Evolutionary conservation across 2,113 vertebrate genomes (phyloP).

Genomic region (Catagonus wagneri): DNA sequence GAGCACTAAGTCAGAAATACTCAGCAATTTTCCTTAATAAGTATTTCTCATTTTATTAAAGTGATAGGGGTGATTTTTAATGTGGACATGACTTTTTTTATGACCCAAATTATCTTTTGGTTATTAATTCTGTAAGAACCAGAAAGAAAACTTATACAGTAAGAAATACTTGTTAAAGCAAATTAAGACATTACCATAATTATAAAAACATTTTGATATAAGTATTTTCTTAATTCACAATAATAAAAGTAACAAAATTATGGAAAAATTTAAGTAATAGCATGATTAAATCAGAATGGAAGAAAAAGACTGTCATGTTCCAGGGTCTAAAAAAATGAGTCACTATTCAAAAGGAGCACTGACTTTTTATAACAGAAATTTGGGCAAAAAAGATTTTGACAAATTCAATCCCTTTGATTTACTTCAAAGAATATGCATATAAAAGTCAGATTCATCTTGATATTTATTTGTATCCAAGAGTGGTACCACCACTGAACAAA

Average conservation of each 20-base stretch:
- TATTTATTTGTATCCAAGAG: constrained; percentile 29
- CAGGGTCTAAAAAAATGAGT: constrained; percentile 84
- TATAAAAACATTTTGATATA: constrained; percentile 40
- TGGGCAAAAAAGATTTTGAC: constrained; percentile 32
- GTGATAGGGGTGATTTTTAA: constrained; percentile 31
- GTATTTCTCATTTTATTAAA: constrained; percentile 25
- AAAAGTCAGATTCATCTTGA: constrained; percentile 44
- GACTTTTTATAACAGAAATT: constrained; percentile 55
- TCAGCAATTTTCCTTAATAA: background rate
- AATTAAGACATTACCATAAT: background rate
- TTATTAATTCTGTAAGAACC: background rate
- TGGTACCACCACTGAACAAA: background rate
- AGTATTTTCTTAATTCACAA: constrained; percentile 55
- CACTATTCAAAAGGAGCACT: constrained; percentile 44
- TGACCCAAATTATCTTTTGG: constrained; percentile 24
- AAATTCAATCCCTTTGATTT: constrained; percentile 28
- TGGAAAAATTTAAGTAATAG: constrained; percentile 55
- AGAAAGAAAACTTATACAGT: background rate
- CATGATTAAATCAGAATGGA: constrained; percentile 75
- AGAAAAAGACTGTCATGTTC: constrained; percentile 56
- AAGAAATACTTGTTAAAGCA: constrained; percentile 51
- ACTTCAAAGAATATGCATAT: background rate
- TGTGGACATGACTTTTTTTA: background rate
- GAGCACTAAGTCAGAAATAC: background rate
- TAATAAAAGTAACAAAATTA: constrained; percentile 60